These are phyloP conservation scores for Palythoa grandiflora DNA, from an alignment of 92 coral and sea anemone genomes.

Conservation along the genomic window DNA sequence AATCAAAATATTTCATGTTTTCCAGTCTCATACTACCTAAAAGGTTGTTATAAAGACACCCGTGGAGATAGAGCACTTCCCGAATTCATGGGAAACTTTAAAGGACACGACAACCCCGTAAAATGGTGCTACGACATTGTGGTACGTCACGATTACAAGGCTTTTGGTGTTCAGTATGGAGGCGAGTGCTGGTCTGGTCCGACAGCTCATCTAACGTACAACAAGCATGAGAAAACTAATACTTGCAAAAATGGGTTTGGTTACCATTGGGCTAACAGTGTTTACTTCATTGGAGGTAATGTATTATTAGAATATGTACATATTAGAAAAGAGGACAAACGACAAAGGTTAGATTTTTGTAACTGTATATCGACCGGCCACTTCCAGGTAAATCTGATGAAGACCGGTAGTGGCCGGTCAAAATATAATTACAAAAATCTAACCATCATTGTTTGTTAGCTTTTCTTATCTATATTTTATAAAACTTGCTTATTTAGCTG, in stretches of 20 bases:
- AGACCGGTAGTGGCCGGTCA: too few relatives aligned
- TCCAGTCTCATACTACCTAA: constrained; percentile 11
- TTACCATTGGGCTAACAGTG: constrained; percentile 34
- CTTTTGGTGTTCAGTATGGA: constrained; percentile 41
- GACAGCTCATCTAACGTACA: constrained; percentile 4
- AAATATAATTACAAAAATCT: too few relatives aligned
- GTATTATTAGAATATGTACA: too few relatives aligned
- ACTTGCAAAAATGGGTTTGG: constrained; percentile 32
- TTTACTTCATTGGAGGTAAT: constrained; percentile 42
- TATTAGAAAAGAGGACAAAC: too few relatives aligned
- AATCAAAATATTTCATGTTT: neutral
- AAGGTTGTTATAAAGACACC: constrained; percentile 26
- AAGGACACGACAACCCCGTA: constrained; percentile 30
- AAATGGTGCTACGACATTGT: constrained; percentile 37
- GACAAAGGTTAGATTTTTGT: too few relatives aligned
- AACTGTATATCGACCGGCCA: too few relatives aligned
- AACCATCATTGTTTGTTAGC: neutral
- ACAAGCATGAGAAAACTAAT: neutral
- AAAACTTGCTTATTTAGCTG: too few relatives aligned
- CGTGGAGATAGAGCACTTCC: constrained; percentile 10
- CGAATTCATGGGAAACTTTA: constrained; percentile 37
- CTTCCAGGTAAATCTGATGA: too few relatives aligned
- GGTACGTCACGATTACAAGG: constrained; percentile 19
- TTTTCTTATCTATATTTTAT: neutral
- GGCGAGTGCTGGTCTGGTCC: constrained; percentile 42